Evolutionary conservation across 2,797 vertebrate species (phyloP).

Genomic region (Gouania willdenowi): DNA sequence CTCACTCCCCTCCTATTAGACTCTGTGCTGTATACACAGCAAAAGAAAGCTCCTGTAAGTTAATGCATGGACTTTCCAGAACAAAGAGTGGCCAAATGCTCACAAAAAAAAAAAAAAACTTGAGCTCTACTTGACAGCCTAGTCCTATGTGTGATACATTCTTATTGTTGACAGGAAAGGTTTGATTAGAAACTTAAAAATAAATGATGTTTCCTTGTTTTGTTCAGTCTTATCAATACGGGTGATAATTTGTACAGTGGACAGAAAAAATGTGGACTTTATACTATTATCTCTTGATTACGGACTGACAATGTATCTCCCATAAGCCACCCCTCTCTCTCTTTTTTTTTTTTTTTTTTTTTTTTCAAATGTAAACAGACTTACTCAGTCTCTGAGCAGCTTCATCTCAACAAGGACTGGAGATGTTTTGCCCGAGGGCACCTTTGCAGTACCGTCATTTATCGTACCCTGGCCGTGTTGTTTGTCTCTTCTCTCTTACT

Average conservation of each 20-base stretch:
- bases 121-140: too few relatives aligned
- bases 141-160: too few relatives aligned
- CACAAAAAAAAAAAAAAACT: too few relatives aligned
- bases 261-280: too few relatives aligned
- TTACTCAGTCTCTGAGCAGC: conserved; percentile 3
- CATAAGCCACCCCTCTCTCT: too few relatives aligned
- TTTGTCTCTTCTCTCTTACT: conserved; percentile 4
- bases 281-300: too few relatives aligned
- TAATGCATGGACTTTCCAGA: conserved; percentile 28
- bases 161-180: background rate
- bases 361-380: background rate
- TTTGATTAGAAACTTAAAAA: background rate
- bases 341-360: background rate
- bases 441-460: conserved; percentile 9
- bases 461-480: conserved; percentile 14
- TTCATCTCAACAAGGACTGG: conserved; percentile 4
- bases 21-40: conserved; percentile 23
- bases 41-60: conserved; percentile 39
- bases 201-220: too few relatives aligned
- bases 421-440: conserved; percentile 27
- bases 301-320: too few relatives aligned
- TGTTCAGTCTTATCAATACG: too few relatives aligned
- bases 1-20: conserved; percentile 52
- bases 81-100: conserved; percentile 7
- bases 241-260: too few relatives aligned